A percentile compares a stretch with the other conserved stretches of the same genome.
phyloP scores from a whole-genome alignment of 2,797 vertebrate genomes.

The Manis javanica region DNA sequence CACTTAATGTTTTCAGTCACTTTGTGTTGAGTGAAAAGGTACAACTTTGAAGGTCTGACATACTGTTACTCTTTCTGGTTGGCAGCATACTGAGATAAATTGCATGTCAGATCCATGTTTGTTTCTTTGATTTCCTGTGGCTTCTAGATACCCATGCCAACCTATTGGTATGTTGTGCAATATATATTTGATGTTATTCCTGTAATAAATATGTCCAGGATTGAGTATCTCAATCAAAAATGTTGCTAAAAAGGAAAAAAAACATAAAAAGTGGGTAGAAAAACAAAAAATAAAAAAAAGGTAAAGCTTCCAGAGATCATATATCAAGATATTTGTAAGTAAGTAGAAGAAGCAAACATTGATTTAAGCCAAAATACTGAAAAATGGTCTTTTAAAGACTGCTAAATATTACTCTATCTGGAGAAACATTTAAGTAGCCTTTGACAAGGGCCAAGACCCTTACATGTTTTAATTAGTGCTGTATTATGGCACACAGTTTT shows the following conservation, averaged over 20 bases:
- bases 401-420: slow-evolving; percentile 16
- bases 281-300: background rate
- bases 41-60: background rate
- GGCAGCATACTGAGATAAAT: background rate
- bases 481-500: slow-evolving; percentile 3
- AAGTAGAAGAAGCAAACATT: slow-evolving; percentile 62
- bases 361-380: slow-evolving; percentile 57
- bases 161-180: background rate
- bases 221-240: background rate
- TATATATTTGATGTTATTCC: background rate
- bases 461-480: slow-evolving; percentile 36
- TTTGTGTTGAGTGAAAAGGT: background rate
- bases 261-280: background rate
- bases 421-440: slow-evolving; percentile 25
- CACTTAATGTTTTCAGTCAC: background rate
- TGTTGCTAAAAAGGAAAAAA: background rate
- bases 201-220: background rate
- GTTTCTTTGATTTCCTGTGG: slow-evolving; percentile 30
- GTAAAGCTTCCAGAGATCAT: background rate
- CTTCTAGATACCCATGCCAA: background rate
- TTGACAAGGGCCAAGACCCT: background rate
- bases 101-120: background rate
- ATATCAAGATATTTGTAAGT: background rate
- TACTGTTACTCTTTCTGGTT: background rate
- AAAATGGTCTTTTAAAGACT: slow-evolving; percentile 53